Evolutionary conservation across 1,140 invertebrate genomes (phyloP), one percentile per base, ranked within the genome.

Genomic region (Hetaerina americana): DNA sequence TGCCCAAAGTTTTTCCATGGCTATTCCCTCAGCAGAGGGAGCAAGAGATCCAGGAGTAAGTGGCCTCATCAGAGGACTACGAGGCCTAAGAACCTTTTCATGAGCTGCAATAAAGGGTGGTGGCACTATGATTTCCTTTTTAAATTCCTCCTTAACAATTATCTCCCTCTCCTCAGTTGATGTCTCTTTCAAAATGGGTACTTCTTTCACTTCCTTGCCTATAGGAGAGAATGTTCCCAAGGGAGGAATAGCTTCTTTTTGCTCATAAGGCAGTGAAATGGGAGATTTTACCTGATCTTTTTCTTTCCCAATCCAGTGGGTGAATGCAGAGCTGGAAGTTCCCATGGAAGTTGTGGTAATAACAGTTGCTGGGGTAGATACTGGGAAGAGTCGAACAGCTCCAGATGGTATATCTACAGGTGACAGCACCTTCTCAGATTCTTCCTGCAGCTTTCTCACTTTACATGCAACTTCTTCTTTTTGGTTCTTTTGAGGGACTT

Each of bases 1-100:
- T n/a, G 79, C 71, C 79, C 87, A 88, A 0, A 86, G 77, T 77
- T 87, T 88, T 72, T 88, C 87, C 86, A 88, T 87, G 22, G 83
- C 81, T 69, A 88, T 73, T 1, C 80, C 86, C 76, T 88, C 86
- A 0, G 83, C 82, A 0, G 86, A 87, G 6, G 87, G 86, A 72
- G 79, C 80, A 0, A 82, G 82, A 1, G 82, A 26, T 71, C 72
- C 67, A 66, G 26, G 27, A 57, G 66, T 22, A 40, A 26, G n/a
- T 22, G 72, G 70, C 5, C 40, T 57, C 22, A n/a, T 12, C 1
- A 57, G 15, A 18, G 40, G 40, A 57, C 40, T 57, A 18, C 40
- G 15, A 18, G 40, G 40, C 10, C 40, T 57, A n/a, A 57, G 3
- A 57, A 57, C 2, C 3, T n/a, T 1, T 12, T 57, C 40, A 5